These are phyloP conservation scores for Morpho helenor DNA, from an alignment of 2,888 invertebrate genomes.

Conservation along the genomic window DNA sequence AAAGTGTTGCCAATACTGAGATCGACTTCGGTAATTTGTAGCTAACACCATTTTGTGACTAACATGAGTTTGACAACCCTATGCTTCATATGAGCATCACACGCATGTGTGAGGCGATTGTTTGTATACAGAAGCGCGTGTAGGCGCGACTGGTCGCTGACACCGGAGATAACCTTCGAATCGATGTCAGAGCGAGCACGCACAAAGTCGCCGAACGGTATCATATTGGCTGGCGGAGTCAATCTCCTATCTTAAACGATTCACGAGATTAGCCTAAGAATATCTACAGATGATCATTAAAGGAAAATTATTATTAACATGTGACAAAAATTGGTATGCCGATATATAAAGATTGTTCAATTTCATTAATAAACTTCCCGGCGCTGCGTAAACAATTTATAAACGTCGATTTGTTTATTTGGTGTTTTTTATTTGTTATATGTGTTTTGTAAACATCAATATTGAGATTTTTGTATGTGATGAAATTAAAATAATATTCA, in stretches of 20 bases:
- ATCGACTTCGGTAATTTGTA: too few relatives aligned
- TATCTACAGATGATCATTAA: not conserved
- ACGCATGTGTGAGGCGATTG: constrained; percentile 38
- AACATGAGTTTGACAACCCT: constrained; percentile 1
- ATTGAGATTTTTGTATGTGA: not conserved
- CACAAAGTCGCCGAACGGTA: constrained; percentile 50
- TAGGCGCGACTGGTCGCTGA: constrained; percentile 74
- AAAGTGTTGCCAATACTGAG: too few relatives aligned
- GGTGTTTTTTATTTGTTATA: not conserved
- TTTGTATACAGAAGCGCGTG: constrained; percentile 50
- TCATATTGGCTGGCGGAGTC: constrained; percentile 29
- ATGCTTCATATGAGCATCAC: constrained; percentile 16
- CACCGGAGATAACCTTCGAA: constrained; percentile 74
- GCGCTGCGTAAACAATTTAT: not conserved
- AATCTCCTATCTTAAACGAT: constrained; percentile 21
- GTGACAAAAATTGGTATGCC: constrained; percentile 2
- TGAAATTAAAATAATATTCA: too few relatives aligned
- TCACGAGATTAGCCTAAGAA: constrained; percentile 11
- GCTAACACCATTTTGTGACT: too few relatives aligned
- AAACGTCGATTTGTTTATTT: constrained; percentile 1
- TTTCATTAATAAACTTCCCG: constrained; percentile 7
- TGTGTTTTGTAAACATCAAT: not conserved
- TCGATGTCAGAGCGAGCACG: constrained; percentile 61
- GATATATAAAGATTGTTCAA: constrained; percentile 1
- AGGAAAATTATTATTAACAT: not conserved